A percentile compares a stretch with the other conserved stretches of the same genome.
These are phyloP conservation scores for Metellina segmentata DNA, from an alignment of 2,888 invertebrate species.

Conservation along the genomic window DNA sequence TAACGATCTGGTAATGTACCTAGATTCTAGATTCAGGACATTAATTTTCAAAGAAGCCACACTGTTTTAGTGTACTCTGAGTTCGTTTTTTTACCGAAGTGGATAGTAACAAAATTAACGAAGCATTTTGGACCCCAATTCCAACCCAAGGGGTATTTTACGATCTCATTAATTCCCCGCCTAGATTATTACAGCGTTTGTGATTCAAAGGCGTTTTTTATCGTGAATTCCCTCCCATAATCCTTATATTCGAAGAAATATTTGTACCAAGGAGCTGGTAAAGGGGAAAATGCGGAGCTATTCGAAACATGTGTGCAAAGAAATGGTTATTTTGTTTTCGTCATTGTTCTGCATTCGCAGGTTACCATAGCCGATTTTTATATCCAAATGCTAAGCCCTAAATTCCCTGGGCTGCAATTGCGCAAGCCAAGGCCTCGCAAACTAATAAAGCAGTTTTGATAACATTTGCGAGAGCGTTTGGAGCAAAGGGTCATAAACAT, in stretches of 20 bases:
- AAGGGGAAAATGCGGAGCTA: not conserved
- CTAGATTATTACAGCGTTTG: conserved; percentile 25
- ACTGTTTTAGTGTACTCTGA: not conserved
- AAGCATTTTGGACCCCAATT: conserved; percentile 7
- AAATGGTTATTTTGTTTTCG: conserved; percentile 5
- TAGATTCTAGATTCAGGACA: not conserved
- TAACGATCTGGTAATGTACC: not conserved
- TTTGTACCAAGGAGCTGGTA: not conserved
- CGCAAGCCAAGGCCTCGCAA: not conserved
- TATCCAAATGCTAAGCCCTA: conserved; percentile 20
- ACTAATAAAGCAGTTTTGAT: conserved; percentile 62
- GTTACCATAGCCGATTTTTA: not conserved
- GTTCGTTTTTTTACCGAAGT: not conserved
- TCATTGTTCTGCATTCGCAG: not conserved
- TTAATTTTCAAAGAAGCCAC: not conserved
- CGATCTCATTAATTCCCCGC: conserved; percentile 8
- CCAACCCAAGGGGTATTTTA: conserved; percentile 9
- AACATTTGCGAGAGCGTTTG: conserved; percentile 46
- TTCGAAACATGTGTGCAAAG: conserved; percentile 16
- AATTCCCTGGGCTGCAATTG: conserved; percentile 35
- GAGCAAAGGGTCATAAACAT: conserved; percentile 57
- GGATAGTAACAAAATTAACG: conserved; percentile 25
- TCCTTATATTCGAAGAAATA: conserved; percentile 3
- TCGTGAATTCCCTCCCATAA: not conserved
- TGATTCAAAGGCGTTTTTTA: conserved; percentile 20